These are phyloP conservation scores for Drosophila repleta DNA, from an alignment of 1,140 invertebrate genomes.

Conservation along the genomic window DNA sequence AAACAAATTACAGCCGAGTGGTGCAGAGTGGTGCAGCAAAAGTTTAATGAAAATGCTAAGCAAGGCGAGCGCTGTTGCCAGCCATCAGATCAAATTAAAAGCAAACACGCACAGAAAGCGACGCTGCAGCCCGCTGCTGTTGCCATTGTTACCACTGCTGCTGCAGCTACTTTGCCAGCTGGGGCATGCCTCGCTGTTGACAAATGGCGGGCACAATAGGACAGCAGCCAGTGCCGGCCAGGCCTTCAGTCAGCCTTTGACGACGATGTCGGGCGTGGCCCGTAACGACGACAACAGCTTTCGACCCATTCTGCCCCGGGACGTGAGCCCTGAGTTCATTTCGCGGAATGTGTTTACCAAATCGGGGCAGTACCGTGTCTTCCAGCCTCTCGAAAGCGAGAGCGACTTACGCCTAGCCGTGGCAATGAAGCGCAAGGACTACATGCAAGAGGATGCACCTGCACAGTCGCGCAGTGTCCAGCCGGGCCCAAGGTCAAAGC, in stretches of 20 bases:
- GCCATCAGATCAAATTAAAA: slow-evolving; percentile 62
- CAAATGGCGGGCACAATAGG: slow-evolving; percentile 2
- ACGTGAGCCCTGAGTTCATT: slow-evolving; percentile 76
- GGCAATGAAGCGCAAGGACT: slow-evolving; percentile 59
- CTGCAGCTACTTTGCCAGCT: slow-evolving; percentile 51
- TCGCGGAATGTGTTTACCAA: slow-evolving; percentile 80
- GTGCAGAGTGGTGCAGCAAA: slow-evolving; percentile 13
- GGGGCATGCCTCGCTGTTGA: slow-evolving; percentile 17
- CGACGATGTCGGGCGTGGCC: slow-evolving; percentile 61
- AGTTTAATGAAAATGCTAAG: slow-evolving; percentile 65
- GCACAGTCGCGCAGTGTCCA: background rate
- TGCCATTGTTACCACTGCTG: slow-evolving; percentile 13
- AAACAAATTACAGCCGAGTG: slow-evolving; percentile 8
- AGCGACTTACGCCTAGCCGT: slow-evolving; percentile 69
- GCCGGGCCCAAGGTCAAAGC: background rate
- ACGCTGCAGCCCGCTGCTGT: slow-evolving; percentile 47
- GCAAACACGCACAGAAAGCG: slow-evolving; percentile 73
- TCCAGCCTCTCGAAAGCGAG: slow-evolving; percentile 69
- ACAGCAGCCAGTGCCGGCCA: background rate
- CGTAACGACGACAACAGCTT: slow-evolving; percentile 70
- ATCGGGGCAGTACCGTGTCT: slow-evolving; percentile 76
- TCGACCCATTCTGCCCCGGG: slow-evolving; percentile 70
- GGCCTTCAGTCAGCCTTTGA: slow-evolving; percentile 65
- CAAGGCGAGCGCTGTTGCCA: slow-evolving; percentile 36
- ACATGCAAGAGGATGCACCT: slow-evolving; percentile 42